Conservation (phyloP, 2,888 invertebrate species). For the Apoderus coryli region DNA sequence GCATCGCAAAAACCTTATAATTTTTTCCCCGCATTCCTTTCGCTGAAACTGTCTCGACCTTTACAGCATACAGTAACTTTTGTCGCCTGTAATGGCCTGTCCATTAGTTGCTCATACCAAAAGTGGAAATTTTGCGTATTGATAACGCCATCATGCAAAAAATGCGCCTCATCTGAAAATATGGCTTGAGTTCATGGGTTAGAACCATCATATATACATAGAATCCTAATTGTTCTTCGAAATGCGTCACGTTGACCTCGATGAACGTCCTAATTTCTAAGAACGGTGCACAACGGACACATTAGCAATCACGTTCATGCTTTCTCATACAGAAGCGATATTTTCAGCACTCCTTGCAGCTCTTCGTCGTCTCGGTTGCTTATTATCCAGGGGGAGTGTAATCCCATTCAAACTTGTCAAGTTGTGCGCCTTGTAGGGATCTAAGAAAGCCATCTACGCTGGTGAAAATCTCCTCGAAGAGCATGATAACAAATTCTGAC, state of each 20-base stretch:
- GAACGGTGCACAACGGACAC: constrained; percentile 2
- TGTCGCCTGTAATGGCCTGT: too few species aligned
- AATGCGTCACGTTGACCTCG: constrained; percentile 8
- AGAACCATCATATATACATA: constrained; percentile 6
- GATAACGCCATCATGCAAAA: too few species aligned
- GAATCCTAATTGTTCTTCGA: constrained; percentile 6
- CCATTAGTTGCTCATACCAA: too few species aligned
- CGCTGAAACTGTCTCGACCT: too few species aligned
- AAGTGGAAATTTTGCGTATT: too few species aligned
- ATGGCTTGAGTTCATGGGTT: constrained; percentile 9
- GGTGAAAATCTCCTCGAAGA: constrained; percentile 7
- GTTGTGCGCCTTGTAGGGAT: constrained; percentile 2
- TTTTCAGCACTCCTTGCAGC: constrained; percentile 3
- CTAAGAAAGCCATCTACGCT: constrained; percentile 7
- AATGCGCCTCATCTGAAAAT: too few species aligned
- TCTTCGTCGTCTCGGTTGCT: not conserved
- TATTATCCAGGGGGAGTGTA: constrained; percentile 3
- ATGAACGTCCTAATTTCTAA: constrained; percentile 6
- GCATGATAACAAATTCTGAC: constrained; percentile 5
- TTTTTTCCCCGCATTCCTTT: too few species aligned
- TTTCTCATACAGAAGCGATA: too few species aligned
- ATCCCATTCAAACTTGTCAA: constrained; percentile 2
- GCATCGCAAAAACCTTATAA: too few species aligned
- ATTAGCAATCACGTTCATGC: too few species aligned
- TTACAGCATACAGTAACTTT: too few species aligned